Conservation (phyloP, 2,888 invertebrate species). For the Drosophila macrothrix region DNA sequence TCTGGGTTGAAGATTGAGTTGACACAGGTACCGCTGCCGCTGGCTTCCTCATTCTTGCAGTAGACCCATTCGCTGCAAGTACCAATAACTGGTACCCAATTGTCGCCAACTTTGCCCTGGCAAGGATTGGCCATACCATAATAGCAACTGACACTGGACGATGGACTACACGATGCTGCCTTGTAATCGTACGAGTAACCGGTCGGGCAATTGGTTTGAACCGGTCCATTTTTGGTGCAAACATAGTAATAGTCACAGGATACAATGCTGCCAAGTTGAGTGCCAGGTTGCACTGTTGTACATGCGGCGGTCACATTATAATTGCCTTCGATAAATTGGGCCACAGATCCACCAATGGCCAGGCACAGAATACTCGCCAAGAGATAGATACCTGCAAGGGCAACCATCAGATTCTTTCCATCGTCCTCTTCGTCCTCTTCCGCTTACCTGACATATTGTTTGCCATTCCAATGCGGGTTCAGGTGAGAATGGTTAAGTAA, state of each 20-base stretch:
- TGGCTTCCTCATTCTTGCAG: slow-evolving; percentile 14
- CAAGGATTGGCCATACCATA: slow-evolving; percentile 51
- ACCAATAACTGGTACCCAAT: slow-evolving; percentile 46
- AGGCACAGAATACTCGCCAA: slow-evolving; percentile 41
- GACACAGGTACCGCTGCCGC: slow-evolving; percentile 21
- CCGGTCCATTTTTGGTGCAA: slow-evolving; percentile 44
- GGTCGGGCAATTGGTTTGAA: slow-evolving; percentile 11
- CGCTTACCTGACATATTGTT: slow-evolving; percentile 44
- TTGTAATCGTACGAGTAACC: slow-evolving; percentile 42
- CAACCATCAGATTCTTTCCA: not conserved
- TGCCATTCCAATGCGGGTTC: slow-evolving; percentile 8
- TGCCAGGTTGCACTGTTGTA: slow-evolving; percentile 41
- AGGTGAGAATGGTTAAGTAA: slow-evolving; percentile 7
- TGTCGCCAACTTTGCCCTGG: not conserved
- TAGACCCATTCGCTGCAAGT: slow-evolving; percentile 40
- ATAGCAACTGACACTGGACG: slow-evolving; percentile 43
- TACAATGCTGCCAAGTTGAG: slow-evolving; percentile 52
- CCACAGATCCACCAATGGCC: slow-evolving; percentile 26
- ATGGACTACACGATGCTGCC: slow-evolving; percentile 26
- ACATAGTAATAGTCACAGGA: slow-evolving; percentile 57
- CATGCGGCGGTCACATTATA: slow-evolving; percentile 66
- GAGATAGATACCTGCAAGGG: slow-evolving; percentile 45
- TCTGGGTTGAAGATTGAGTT: not conserved
- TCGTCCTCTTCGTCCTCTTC: not conserved
- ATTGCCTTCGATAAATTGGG: slow-evolving; percentile 48